Conservation (phyloP, 2,113 vertebrate genomes). For the Pteropus alecto region DNA sequence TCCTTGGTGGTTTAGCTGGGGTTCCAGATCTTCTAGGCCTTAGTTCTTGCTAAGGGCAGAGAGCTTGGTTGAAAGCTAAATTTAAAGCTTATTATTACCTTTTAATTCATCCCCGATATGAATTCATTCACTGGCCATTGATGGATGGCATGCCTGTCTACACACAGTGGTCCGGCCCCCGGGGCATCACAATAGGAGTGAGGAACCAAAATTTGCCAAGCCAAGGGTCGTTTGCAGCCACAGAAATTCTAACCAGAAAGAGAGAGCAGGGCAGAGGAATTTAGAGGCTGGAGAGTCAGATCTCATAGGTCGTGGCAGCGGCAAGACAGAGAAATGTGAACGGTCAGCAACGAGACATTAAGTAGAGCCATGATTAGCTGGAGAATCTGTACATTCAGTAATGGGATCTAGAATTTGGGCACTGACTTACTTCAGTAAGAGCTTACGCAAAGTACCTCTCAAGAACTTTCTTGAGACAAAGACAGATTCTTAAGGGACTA, state of each 20-base stretch:
- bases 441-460: background rate
- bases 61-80: background rate
- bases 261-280: background rate
- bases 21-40: background rate
- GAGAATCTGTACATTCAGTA: background rate
- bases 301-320: background rate
- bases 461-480: background rate
- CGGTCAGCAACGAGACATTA: background rate
- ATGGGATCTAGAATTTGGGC: background rate
- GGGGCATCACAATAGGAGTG: background rate
- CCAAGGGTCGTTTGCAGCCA: background rate
- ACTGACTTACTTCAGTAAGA: background rate
- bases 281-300: background rate
- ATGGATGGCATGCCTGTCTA: background rate
- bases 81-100: background rate
- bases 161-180: background rate
- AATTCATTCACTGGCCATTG: background rate
- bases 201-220: background rate
- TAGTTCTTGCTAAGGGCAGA: background rate
- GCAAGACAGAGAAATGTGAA: background rate
- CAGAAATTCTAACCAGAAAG: background rate
- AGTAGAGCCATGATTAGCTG: background rate
- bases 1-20: background rate
- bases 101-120: background rate
- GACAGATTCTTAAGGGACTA: background rate